phyloP scores from a whole-genome alignment of 2,797 vertebrate genomes.

The Meriones psammophilus region DNA sequence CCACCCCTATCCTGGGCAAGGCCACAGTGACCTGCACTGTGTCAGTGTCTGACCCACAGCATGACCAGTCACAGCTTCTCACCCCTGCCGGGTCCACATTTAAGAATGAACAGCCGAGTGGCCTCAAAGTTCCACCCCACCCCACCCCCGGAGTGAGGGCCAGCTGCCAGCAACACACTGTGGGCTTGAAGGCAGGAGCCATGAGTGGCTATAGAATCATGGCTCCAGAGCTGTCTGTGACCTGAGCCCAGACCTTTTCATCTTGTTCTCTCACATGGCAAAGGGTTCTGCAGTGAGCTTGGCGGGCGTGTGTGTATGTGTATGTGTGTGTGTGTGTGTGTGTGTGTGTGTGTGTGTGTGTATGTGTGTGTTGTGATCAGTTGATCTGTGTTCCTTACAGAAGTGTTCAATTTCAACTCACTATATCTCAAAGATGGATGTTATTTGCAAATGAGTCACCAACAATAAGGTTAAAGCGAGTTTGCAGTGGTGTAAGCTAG shows the following conservation, averaged over 20 bases:
- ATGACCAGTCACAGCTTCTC: neutral
- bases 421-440: neutral
- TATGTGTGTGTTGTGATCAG: too few species aligned
- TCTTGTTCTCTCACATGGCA: fast-evolving
- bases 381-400: neutral
- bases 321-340: too few species aligned
- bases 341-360: too few species aligned
- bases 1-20: neutral
- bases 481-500: neutral
- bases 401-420: neutral
- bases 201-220: fast-evolving
- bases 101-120: fast-evolving
- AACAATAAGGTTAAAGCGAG: neutral
- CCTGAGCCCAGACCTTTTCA: fast-evolving
- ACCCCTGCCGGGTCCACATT: neutral
- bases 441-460: neutral
- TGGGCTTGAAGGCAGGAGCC: neutral
- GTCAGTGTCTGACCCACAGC: fast-evolving
- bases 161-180: neutral
- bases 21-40: neutral
- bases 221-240: neutral
- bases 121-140: neutral
- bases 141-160: neutral
- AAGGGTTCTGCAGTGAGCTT: neutral
- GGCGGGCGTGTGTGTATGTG: neutral